phyloP scores from a whole-genome alignment of 1,140 invertebrate species.

The Diachasma alloeum region DNA sequence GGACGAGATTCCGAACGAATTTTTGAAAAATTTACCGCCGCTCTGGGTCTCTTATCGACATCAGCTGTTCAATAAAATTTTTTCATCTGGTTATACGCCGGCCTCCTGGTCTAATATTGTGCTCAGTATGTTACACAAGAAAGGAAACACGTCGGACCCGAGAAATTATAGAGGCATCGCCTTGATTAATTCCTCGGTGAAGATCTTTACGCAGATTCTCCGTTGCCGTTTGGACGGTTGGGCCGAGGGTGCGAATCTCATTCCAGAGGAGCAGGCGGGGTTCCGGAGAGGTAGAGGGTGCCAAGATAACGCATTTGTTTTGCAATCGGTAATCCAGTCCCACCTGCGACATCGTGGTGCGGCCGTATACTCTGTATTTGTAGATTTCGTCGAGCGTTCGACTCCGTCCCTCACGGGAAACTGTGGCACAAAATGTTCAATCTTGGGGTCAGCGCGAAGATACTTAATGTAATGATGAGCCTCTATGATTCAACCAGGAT shows the following conservation, averaged over 20 bases:
- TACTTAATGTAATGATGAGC: not conserved
- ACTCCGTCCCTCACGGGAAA: not conserved
- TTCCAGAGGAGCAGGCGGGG: conserved; percentile 19
- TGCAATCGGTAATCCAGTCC: not conserved
- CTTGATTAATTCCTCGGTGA: not conserved
- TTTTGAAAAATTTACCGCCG: not conserved
- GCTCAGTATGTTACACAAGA: too few relatives aligned
- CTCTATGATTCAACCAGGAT: not conserved
- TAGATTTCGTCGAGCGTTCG: not conserved
- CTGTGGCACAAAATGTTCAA: not conserved
- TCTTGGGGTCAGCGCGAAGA: not conserved
- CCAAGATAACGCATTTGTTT: not conserved
- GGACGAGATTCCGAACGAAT: not conserved
- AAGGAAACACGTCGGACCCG: not conserved
- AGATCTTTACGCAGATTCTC: not conserved
- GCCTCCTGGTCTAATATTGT: not conserved
- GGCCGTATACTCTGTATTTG: not conserved
- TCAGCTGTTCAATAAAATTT: not conserved
- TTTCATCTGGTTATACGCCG: not conserved
- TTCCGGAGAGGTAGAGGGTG: conserved; percentile 14
- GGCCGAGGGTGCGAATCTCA: too few relatives aligned
- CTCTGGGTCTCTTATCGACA: not conserved
- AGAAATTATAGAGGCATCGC: not conserved
- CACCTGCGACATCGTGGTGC: not conserved
- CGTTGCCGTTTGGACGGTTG: not conserved